Evolutionary conservation across 1,140 invertebrate genomes (phyloP).

Genomic region (Cotesia vestalis): DNA sequence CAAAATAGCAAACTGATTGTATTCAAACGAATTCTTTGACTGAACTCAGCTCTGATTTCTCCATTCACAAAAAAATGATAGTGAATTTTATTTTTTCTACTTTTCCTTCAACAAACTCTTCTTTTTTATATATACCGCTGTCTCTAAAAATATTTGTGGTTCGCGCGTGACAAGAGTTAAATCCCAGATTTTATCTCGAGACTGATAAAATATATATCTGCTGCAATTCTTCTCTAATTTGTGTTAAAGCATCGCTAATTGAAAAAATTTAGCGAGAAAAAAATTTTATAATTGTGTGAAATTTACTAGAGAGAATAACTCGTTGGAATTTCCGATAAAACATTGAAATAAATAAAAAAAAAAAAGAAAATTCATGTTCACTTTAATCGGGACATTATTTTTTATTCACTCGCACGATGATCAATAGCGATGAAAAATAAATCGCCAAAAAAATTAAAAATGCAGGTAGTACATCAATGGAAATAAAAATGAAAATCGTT

Average conservation of each 20-base stretch:
- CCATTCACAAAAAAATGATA: neutral
- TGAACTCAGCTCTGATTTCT: too few relatives aligned
- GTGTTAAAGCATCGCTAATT: too few relatives aligned
- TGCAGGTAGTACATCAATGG: constrained; percentile 1
- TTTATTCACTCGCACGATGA: too few relatives aligned
- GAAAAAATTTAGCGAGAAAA: too few relatives aligned
- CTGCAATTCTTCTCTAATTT: too few relatives aligned
- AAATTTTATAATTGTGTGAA: too few relatives aligned
- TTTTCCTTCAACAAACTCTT: neutral
- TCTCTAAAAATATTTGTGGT: constrained; percentile 32
- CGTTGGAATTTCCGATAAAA: too few relatives aligned
- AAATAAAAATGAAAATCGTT: constrained; percentile 11
- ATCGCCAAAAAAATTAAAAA: constrained; percentile 1
- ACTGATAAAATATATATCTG: constrained; percentile 6
- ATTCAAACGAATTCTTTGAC: too few relatives aligned
- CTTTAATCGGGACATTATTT: neutral
- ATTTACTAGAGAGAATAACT: too few relatives aligned
- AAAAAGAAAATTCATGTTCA: neutral
- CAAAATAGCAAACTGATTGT: too few relatives aligned
- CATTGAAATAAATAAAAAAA: neutral
- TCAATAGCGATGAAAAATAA: neutral
- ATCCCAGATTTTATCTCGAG: constrained; percentile 24
- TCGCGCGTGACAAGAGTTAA: constrained; percentile 26
- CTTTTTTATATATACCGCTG: neutral
- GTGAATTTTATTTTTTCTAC: neutral